Base-by-base conservation (phyloP, 2,888 invertebrate genomes). In the Zaprionus lineosus region DNA sequence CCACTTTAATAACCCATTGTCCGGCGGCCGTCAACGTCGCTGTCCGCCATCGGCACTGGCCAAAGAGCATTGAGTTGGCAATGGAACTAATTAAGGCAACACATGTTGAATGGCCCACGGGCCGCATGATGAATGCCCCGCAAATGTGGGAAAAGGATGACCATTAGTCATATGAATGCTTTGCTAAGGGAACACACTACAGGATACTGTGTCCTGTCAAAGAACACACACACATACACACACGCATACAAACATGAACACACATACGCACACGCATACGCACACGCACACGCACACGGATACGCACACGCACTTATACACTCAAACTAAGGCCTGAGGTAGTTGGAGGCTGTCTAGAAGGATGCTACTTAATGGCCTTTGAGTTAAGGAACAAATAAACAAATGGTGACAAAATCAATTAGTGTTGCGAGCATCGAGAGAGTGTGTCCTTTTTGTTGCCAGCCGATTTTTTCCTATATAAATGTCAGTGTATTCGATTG, bases 61-160 rank as follows among this genome's bases (percentile, higher is more conserved):
- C 3, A 9, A 16, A 18, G 12, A 6, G 1, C 11, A 26, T 9
- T 3, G 9, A 8, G 16, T 31, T 18, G 43, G 26, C 11, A 33
- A 19, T 31, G 57, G 31, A 71, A 64, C 71, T 78, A 81, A 78
- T 78, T 78, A 77, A 57, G 74, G 57, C 70, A 58, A 60, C 84
- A 84, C 60, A 84, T 78, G 84, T 62, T 66, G 70, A 55, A 48
- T 28, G 58, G 56, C 11, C 57, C 36, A 53, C 52, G 43, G 28
- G 21, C 39, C 36, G 48, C 18, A 73, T 79, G 76, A 83, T 83
- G 68, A 62, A 77, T 79, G 65, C 60, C 47, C 6, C 61, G 33
- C 39, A 70, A 79, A 69, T 79, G 63, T 57, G 50, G 53, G 44
- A 55, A 62, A 28, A 36, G 56, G 37, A 58, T 48, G 53, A 75